Evolutionary conservation across 2,888 invertebrate species (phyloP).

Genomic region (Leptopterna dolabrata): DNA sequence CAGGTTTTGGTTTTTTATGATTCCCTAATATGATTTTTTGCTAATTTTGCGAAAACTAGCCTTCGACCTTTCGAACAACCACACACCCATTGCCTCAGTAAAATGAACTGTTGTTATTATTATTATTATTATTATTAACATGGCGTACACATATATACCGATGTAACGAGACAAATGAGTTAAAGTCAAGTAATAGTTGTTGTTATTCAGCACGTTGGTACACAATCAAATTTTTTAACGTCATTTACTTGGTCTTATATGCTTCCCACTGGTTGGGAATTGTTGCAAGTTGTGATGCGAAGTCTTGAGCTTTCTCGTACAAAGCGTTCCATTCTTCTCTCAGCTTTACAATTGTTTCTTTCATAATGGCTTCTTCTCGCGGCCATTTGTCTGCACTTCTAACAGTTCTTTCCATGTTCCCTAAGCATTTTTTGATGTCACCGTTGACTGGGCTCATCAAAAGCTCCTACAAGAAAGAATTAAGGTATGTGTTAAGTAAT

Average conservation of each 20-base stretch:
- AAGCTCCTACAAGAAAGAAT: constrained; percentile 65
- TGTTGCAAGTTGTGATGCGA: constrained; percentile 80
- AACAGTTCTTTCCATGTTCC: constrained; percentile 81
- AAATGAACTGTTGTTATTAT: too few species aligned
- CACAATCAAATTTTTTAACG: not conserved
- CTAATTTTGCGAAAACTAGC: too few species aligned
- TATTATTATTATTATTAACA: too few species aligned
- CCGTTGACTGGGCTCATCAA: constrained; percentile 67
- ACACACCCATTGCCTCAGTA: too few species aligned
- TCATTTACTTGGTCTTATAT: constrained; percentile 76
- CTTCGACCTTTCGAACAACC: too few species aligned
- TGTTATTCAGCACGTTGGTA: not conserved
- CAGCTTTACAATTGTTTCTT: constrained; percentile 76
- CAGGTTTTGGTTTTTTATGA: too few species aligned
- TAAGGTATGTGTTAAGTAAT: too few species aligned
- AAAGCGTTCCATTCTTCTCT: constrained; percentile 81
- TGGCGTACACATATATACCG: too few species aligned
- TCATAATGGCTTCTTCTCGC: constrained; percentile 75
- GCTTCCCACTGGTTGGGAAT: constrained; percentile 92
- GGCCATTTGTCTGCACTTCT: constrained; percentile 60
- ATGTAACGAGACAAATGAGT: too few species aligned
- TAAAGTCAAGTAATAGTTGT: too few species aligned
- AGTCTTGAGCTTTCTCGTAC: constrained; percentile 77
- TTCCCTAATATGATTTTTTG: too few species aligned
- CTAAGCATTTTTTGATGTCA: constrained; percentile 80